Base-by-base conservation (phyloP, 2,113 vertebrate species). In the Chrysochloris asiatica region DNA sequence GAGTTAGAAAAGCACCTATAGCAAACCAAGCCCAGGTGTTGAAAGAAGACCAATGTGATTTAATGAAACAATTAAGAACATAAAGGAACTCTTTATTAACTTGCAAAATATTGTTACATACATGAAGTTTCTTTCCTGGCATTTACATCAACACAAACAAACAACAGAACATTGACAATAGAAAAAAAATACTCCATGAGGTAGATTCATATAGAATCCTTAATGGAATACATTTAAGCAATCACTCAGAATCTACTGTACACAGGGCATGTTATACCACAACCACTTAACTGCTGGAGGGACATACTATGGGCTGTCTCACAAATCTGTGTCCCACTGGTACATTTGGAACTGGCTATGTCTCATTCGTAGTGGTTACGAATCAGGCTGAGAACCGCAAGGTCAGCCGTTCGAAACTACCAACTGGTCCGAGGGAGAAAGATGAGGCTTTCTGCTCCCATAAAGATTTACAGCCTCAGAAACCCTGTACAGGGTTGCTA, bases 41-140 rank as follows among this genome's bases (percentile, higher is more conserved):
- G n/a, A n/a, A n/a, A n/a, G n/a, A n/a, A n/a, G n/a, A n/a, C n/a
- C n/a, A n/a, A n/a, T n/a, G n/a, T n/a, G n/a, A n/a, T n/a, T n/a
- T n/a, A n/a, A n/a, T n/a, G n/a, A n/a, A n/a, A n/a, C n/a, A n/a
- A n/a, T n/a, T n/a, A n/a, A n/a, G n/a, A n/a, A n/a, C n/a, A n/a
- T n/a, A n/a, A n/a, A n/a, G n/a, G n/a, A n/a, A n/a, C n/a, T n/a
- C n/a, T n/a, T n/a, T n/a, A 76, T 75, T 38, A 50, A 65, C 82
- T 86, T 93, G 50, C 9, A 90, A 95, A 65, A 22, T 72, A 59
- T 86, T 86, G 86, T 50, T 50, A 48, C 24, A 86, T 48, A 79
- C 4, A 41, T 1, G 8, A 88, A 30, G 26, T 79, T 90, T 83
- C 54, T 90, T 79, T 92, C 26, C 52, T 19, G 80, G 30, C 28